Base-by-base conservation (phyloP, 2,113 vertebrate genomes). In the Dromaius novaehollandiae region DNA sequence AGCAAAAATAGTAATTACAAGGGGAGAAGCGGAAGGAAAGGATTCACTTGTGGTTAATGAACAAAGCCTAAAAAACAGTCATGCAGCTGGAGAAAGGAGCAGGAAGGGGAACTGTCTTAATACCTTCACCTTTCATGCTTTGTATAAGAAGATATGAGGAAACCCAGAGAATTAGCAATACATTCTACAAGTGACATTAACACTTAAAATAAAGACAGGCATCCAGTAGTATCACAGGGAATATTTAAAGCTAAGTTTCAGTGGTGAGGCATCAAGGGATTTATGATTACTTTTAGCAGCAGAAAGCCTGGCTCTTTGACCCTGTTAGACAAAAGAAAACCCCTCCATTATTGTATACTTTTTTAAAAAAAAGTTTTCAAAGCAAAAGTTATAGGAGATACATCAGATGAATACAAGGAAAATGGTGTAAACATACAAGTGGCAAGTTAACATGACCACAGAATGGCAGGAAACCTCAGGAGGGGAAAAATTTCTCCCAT, bases 1-100 rank as follows among this genome's bases (percentile, higher is more conserved):
- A 84, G 56, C 26, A 75, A 91, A 95, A 96, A 64, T 40, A 91
- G 74, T 69, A 89, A 94, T 91, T 94, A 85, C 68, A 70, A 88
- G 22, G 34, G 20, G 44, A 82, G 56, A 80, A 89, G 76, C 48
- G n/a, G 74, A 94, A 85, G 32, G 77, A 73, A 92, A 81, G 93
- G 0, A 13, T 69, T 87, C 69, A 90, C 86, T 84, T 73, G 73
- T 87, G 94, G 89, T 88, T 79, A 87, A 79, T 30, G 78, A 94
- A 88, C 68, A 84, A 96, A 95, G 76, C 38, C 86, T 92, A 86
- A 87, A 87, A 82, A 87, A 79, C 7, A 86, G 77, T 51, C 64
- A n/a, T 12, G 28, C 19, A 94, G 56, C 20, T 64, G 26, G 42
- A 92, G 50, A 65, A 89, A 89, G 20, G 30, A 89, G 38, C 5